phyloP scores from a whole-genome alignment of 2,888 invertebrate species.

The Agriopis marginaria region DNA sequence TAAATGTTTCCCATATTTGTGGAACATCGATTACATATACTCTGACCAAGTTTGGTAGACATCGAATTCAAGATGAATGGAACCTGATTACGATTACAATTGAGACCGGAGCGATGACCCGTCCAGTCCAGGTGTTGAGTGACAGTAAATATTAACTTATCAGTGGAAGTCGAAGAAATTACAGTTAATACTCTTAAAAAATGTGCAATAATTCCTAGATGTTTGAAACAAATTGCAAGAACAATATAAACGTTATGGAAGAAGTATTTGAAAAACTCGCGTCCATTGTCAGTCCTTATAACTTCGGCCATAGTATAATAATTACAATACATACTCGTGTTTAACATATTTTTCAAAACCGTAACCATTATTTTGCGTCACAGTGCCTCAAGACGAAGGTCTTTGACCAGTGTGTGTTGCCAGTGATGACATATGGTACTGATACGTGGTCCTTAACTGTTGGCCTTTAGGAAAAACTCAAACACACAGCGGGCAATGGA shows the following conservation, averaged over 20 bases:
- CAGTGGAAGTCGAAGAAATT: slow-evolving; percentile 81
- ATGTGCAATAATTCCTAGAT: not conserved
- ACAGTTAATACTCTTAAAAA: slow-evolving; percentile 32
- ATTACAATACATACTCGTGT: too few relatives aligned
- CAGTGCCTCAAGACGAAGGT: too few relatives aligned
- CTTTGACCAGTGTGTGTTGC: too few relatives aligned
- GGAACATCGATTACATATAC: slow-evolving; percentile 60
- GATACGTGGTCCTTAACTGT: too few relatives aligned
- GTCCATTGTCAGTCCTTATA: not conserved
- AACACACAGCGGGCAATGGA: too few relatives aligned
- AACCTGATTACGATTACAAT: slow-evolving; percentile 61
- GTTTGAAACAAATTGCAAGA: not conserved
- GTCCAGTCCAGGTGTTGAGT: slow-evolving; percentile 80
- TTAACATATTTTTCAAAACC: too few relatives aligned
- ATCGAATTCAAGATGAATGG: slow-evolving; percentile 61
- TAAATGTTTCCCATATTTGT: slow-evolving; percentile 54
- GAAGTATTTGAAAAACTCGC: not conserved
- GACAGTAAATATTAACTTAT: slow-evolving; percentile 71
- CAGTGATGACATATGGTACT: too few relatives aligned
- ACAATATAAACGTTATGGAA: not conserved
- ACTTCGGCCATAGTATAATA: too few relatives aligned
- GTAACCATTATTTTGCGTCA: not conserved
- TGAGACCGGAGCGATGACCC: slow-evolving; percentile 64
- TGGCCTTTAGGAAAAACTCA: too few relatives aligned
- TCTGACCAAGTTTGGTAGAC: slow-evolving; percentile 62